These are phyloP conservation scores for Agapetus fuscipes DNA, from an alignment of 2,888 invertebrate genomes.

Conservation along the genomic window DNA sequence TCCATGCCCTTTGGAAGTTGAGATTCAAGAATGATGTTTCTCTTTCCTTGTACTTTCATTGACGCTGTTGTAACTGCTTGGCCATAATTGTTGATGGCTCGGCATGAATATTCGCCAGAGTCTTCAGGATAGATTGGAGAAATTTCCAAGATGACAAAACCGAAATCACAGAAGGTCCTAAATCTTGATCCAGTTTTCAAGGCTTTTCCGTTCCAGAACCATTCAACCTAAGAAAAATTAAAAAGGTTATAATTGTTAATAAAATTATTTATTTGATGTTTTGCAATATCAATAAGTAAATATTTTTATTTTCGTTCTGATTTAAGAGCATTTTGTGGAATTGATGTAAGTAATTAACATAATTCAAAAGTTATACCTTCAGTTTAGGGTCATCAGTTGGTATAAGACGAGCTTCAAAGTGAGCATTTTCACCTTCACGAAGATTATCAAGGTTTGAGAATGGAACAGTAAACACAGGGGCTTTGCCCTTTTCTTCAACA, in stretches of 20 bases:
- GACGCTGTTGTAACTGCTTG: constrained; percentile 84
- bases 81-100: constrained; percentile 81
- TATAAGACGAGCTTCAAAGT: constrained; percentile 81
- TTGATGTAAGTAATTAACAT: not conserved
- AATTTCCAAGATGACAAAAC: constrained; percentile 94
- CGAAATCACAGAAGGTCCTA: constrained; percentile 96
- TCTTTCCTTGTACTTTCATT: constrained; percentile 86
- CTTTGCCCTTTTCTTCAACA: constrained; percentile 70
- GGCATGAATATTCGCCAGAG: constrained; percentile 83
- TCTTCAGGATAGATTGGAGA: constrained; percentile 96
- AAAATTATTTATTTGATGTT: not conserved
- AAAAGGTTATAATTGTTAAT: constrained; percentile 6
- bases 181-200: constrained; percentile 83
- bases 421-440: constrained; percentile 84
- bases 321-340: not conserved
- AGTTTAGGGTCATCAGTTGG: constrained; percentile 87
- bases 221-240: constrained; percentile 57
- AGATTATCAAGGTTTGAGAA: constrained; percentile 78
- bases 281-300: not conserved
- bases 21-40: constrained; percentile 84
- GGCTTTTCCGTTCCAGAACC: constrained; percentile 92
- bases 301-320: not conserved
- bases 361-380: constrained; percentile 38
- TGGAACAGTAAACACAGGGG: constrained; percentile 85
- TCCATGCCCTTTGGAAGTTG: constrained; percentile 91